Conservation (phyloP, 2,797 vertebrate species). For the Fundulus diaphanus region DNA sequence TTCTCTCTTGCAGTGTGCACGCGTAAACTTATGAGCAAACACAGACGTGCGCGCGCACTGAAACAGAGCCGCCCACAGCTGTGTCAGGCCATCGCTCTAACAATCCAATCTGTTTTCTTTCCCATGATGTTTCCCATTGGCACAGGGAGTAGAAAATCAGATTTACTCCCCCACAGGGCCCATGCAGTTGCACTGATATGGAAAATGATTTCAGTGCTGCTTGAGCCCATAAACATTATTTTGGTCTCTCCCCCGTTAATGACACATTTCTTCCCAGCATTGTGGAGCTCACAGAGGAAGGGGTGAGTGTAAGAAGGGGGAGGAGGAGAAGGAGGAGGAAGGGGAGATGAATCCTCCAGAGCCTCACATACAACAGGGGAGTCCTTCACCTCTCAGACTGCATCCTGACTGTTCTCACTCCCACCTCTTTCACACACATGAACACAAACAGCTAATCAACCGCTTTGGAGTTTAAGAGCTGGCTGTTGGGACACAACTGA, state of each 20-base stretch:
- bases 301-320: conserved; percentile 55
- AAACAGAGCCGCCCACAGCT: conserved; percentile 80
- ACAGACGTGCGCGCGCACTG: conserved; percentile 34
- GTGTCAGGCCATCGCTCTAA: conserved; percentile 78
- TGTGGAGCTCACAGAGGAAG: conserved; percentile 74
- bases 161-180: conserved; percentile 83
- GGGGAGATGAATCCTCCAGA: conserved; percentile 69
- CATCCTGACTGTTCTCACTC: conserved; percentile 63
- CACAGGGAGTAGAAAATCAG: conserved; percentile 80
- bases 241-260: conserved; percentile 78
- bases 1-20: conserved; percentile 29
- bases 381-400: conserved; percentile 74
- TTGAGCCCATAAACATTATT: conserved; percentile 84
- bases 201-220: conserved; percentile 83
- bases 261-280: conserved; percentile 83
- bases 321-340: conserved; percentile 53
- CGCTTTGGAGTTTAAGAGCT: conserved; percentile 54
- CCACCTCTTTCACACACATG: conserved; percentile 35
- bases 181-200: conserved; percentile 83
- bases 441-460: conserved; percentile 51
- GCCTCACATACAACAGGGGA: conserved; percentile 63
- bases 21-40: conserved; percentile 32
- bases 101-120: conserved; percentile 84
- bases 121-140: conserved; percentile 85
- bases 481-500: conserved; percentile 46